A percentile compares a stretch with the other conserved stretches of the same genome.
Evolutionary conservation across 2,113 vertebrate species (phyloP).

Genomic region (Hippocampus guttulatus): DNA sequence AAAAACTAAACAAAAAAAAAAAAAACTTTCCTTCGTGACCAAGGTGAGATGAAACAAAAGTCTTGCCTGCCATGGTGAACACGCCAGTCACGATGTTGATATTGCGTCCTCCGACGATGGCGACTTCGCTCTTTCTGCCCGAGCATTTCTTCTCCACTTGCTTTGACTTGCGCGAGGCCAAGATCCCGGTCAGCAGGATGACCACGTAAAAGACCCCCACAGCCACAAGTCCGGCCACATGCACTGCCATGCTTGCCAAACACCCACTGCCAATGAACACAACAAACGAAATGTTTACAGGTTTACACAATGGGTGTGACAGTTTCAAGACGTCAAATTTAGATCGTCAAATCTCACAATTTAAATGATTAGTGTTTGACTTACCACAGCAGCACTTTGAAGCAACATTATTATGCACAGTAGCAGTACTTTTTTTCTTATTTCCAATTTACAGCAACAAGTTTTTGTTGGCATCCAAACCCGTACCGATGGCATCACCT

Average conservation of each 20-base stretch:
- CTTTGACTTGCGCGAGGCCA: slow-evolving; percentile 73
- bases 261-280: background rate
- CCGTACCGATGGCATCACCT: too few species aligned
- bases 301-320: too few species aligned
- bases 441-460: too few species aligned
- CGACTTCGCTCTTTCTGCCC: slow-evolving; percentile 63
- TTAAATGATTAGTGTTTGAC: too few species aligned
- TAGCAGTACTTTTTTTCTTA: too few species aligned
- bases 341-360: too few species aligned
- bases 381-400: too few species aligned
- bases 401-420: too few species aligned
- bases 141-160: slow-evolving; percentile 60
- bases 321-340: too few species aligned
- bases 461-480: too few species aligned
- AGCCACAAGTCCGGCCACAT: slow-evolving; percentile 58
- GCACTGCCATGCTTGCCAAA: slow-evolving; percentile 40
- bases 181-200: slow-evolving; percentile 69
- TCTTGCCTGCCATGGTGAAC: slow-evolving; percentile 48
- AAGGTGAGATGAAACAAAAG: background rate
- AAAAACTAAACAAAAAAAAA: too few species aligned
- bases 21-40: background rate
- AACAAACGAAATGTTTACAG: too few species aligned
- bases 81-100: slow-evolving; percentile 40
- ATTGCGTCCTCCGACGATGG: slow-evolving; percentile 61
- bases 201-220: slow-evolving; percentile 64